Conservation (phyloP, 1,140 invertebrate species). For the Diplogasteroides magnus region DNA sequence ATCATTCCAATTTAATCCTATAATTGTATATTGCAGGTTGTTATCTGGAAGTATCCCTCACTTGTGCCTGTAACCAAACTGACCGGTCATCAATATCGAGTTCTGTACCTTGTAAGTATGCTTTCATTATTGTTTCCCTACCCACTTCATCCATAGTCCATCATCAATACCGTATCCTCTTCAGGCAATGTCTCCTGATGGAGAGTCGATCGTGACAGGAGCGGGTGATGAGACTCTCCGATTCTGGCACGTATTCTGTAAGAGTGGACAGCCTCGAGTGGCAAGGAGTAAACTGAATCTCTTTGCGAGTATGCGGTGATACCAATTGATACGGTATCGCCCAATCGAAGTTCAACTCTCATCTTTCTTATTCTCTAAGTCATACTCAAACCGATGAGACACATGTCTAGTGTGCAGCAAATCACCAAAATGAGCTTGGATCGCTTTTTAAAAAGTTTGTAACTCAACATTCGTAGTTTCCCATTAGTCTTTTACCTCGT, state of each 20-base stretch:
- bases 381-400: no score
- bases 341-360: no score
- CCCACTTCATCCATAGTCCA: neutral
- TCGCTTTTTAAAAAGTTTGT: no score
- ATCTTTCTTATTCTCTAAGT: no score
- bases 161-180: conserved; percentile 11
- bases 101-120: conserved; percentile 74
- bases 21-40: conserved; percentile 57
- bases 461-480: no score
- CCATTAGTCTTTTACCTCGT: no score
- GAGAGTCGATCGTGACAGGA: conserved; percentile 97
- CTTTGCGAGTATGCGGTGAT: conserved; percentile 33
- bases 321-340: no score
- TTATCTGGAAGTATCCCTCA: conserved; percentile 98
- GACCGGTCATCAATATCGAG: conserved; percentile 92
- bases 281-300: conserved; percentile 36
- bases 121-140: conserved; percentile 5
- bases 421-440: no score
- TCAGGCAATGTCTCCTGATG: conserved; percentile 90
- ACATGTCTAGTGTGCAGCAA: no score
- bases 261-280: conserved; percentile 26
- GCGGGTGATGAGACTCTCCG: conserved; percentile 96
- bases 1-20: neutral
- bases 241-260: conserved; percentile 92
- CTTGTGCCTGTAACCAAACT: conserved; percentile 93